Evolutionary conservation across 53 echinoderm and acorn worm genomes (phyloP), one percentile per base, ranked within the genome.

Genomic region (Holothuria leucospilota): DNA sequence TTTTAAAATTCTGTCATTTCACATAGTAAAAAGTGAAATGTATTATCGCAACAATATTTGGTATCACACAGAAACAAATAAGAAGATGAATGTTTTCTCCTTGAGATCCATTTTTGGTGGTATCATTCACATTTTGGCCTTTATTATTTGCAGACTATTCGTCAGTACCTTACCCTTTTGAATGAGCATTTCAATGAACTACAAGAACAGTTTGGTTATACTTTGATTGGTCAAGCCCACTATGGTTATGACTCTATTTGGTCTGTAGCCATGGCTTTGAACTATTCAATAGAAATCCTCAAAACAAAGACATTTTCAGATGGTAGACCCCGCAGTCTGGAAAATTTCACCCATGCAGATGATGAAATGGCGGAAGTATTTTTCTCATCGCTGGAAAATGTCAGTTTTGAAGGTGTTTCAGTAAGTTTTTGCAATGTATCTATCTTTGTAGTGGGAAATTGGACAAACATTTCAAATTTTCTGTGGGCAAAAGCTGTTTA

Each of bases 231-330:
- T 27, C 69, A 53, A 49, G 79, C 77, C 21, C 39, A 66, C 10
- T 88, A 77, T 46, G 92, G 85, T 27, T 92, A 88, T 69, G 92
- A 92, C 53, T 67, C 92, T 1, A 85, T 85, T 13, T 92, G 92
- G 92, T 83, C 92, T 41, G 71, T 81, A 42, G 92, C 92, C 49
- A 79, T 92, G 29, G 84, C 84, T 51, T 65, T 92, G 13, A 88
- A 92, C 72, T 70, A 65, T 12, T 79, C 88, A 5, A 82, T 78
- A 20, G 85, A 85, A 38, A 65, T 81, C 14, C 73, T 92, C n/a
- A 67, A 91, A 59, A 84, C 71, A 39, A 85, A 49, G 64, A 39
- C 28, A 2, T 84, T 80, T 46, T 4, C 29, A 15, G 81, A 85
- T 69, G 88, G 81, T 10, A 40, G 18, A 13, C 23, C 15, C 9